Conservation (phyloP, 1,140 invertebrate genomes). For the Campodea augens region DNA sequence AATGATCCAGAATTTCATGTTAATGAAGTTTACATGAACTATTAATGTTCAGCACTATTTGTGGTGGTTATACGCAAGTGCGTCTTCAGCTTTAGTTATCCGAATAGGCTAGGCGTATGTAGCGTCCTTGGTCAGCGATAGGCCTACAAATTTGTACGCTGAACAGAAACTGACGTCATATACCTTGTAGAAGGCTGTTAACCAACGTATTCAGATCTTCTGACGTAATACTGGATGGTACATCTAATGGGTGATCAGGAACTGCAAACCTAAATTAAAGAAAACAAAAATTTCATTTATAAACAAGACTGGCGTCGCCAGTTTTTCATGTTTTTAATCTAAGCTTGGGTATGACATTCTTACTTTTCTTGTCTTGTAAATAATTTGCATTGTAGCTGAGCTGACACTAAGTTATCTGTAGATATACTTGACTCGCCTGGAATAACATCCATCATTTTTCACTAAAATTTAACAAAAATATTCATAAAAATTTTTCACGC, state of each 20-base stretch:
- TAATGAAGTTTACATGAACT: conserved; percentile 18
- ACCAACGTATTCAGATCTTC: conserved; percentile 57
- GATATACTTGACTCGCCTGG: background rate
- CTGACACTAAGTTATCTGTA: too few relatives aligned
- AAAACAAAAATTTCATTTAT: conserved; percentile 11
- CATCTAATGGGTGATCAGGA: conserved; percentile 60
- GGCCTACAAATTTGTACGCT: conserved; percentile 1
- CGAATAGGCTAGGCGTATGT: conserved; percentile 2
- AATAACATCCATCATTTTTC: background rate
- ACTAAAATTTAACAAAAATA: background rate
- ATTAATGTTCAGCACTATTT: conserved; percentile 7
- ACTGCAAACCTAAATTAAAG: conserved; percentile 57
- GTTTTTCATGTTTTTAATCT: conserved; percentile 7
- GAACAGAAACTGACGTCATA: conserved; percentile 10
- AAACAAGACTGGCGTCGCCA: conserved; percentile 5
- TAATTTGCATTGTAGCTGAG: conserved; percentile 51
- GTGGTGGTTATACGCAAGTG: background rate
- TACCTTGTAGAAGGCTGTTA: conserved; percentile 57
- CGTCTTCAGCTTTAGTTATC: background rate
- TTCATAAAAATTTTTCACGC: background rate
- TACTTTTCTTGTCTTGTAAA: conserved; percentile 60
- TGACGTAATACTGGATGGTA: conserved; percentile 43
- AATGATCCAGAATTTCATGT: conserved; percentile 15
- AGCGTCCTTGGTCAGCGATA: conserved; percentile 7
- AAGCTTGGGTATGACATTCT: conserved; percentile 21